Base-by-base conservation (phyloP, 2,888 invertebrate genomes). In the Lochmaea crataegi region DNA sequence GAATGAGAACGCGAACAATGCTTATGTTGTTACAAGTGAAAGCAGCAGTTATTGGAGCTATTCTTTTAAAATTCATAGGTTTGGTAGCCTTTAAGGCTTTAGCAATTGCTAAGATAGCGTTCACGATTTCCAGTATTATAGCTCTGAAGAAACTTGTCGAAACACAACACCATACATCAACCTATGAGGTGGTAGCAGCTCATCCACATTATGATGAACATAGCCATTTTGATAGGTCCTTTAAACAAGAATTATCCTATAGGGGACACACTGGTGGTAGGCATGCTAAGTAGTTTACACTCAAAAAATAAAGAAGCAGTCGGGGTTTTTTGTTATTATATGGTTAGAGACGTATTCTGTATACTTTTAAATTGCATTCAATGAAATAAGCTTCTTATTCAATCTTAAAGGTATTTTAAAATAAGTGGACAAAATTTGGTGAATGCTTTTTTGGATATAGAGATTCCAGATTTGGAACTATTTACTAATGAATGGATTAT, bases 71-170 rank as follows among this genome's bases (percentile, higher is more conserved):
- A 79, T 90, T 89, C 80, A 91, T 95, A 82, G 95, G 94, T 69
- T 89, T 95, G 76, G 89, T 95, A 61, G 94, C 95, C 57, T 91
- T 95, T 89, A 95, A 96, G 90, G 95, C 95, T 76, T 89, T 96
- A 79, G 88, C 95, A 83, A 90, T 95, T 80, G 94, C 94, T 81
- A 96, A 96, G 89, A 91, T 95, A 75, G 95, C 95, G 4, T 89
- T 96, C 26, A 88, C 94, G 70, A 91, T 95, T 77, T 92, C 94
- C 67, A 91, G 91, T 73, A 89, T 95, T 75, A 91, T 95, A 74
- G 92, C 90, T 3, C 86, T 93, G 74, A 92, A 92, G 87, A 95
- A 95, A 83, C 89, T 95, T 5, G 87, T 94, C 63, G 92, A 91
- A 66, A 90, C 91, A 64, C 93, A 94, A 85, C 89, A 91, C 74